Conservation (phyloP, 53 echinoderm and acorn worm species). For the Zoroaster sp. region DNA sequence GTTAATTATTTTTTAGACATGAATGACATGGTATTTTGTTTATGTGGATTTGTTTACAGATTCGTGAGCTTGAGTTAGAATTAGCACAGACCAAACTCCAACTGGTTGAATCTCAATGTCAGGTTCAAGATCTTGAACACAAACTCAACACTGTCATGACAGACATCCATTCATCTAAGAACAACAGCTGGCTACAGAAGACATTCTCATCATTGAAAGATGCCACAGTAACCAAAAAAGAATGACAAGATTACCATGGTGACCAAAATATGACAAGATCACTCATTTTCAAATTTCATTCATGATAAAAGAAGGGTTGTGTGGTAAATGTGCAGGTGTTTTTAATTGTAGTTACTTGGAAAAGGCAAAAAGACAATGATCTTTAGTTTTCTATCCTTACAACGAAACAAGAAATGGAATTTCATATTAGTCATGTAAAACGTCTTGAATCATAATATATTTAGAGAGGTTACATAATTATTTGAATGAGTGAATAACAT, state of each 20-base stretch:
- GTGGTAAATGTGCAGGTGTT: no score
- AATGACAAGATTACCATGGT: background rate
- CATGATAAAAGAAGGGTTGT: background rate
- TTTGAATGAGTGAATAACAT: no score
- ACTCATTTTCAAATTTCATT: background rate
- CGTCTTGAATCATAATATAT: no score
- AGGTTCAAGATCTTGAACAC: slow-evolving; percentile 91
- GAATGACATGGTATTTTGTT: no score
- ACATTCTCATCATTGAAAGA: slow-evolving; percentile 87
- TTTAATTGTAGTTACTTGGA: no score
- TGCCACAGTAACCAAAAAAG: slow-evolving; percentile 74
- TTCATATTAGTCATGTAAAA: no score
- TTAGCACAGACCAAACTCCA: slow-evolving; percentile 95
- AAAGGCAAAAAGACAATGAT: no score
- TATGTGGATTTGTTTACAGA: no score
- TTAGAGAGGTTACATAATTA: no score
- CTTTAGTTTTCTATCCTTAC: no score
- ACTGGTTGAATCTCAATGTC: slow-evolving; percentile 94
- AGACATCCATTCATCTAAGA: slow-evolving; percentile 69
- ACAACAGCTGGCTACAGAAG: slow-evolving; percentile 90
- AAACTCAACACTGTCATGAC: slow-evolving; percentile 73
- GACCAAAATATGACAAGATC: background rate
- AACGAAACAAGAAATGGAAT: no score
- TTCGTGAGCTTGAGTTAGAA: slow-evolving; percentile 88
- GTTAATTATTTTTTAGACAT: no score